Conservation (phyloP, 2,888 invertebrate genomes). For the Aporophyla lueneburgensis region DNA sequence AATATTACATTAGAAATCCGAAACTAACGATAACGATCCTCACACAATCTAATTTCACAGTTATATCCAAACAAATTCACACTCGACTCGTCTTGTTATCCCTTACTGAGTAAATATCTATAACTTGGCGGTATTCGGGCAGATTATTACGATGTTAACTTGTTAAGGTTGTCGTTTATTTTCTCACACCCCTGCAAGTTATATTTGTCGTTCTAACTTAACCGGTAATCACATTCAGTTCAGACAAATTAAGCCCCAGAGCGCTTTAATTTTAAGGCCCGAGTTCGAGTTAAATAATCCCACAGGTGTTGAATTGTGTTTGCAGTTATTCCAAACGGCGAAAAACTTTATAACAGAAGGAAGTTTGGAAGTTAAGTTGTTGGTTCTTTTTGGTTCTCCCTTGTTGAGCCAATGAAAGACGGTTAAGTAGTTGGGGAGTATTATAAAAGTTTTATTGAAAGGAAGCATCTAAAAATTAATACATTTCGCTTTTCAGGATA, state of each 20-base stretch:
- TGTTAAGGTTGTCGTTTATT: conserved; percentile 75
- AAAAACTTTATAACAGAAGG: conserved; percentile 73
- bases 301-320: conserved; percentile 79
- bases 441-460: conserved; percentile 70
- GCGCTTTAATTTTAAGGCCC: conserved; percentile 74
- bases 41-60: conserved; percentile 47
- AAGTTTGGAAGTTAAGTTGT: conserved; percentile 69
- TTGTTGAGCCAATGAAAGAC: conserved; percentile 64
- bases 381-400: conserved; percentile 66
- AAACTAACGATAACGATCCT: conserved; percentile 44
- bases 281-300: conserved; percentile 76
- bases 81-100: conserved; percentile 56
- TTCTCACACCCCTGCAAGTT: conserved; percentile 67
- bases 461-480: conserved; percentile 48
- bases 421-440: conserved; percentile 40
- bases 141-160: conserved; percentile 67
- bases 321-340: conserved; percentile 76
- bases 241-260: conserved; percentile 77
- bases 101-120: conserved; percentile 55
- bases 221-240: conserved; percentile 78
- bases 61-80: conserved; percentile 54
- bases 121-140: conserved; percentile 52
- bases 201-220: conserved; percentile 77
- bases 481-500: conserved; percentile 19
- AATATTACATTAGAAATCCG: conserved; percentile 61